Conservation (phyloP, 2,888 invertebrate genomes). For the Rhingia rostrata region DNA sequence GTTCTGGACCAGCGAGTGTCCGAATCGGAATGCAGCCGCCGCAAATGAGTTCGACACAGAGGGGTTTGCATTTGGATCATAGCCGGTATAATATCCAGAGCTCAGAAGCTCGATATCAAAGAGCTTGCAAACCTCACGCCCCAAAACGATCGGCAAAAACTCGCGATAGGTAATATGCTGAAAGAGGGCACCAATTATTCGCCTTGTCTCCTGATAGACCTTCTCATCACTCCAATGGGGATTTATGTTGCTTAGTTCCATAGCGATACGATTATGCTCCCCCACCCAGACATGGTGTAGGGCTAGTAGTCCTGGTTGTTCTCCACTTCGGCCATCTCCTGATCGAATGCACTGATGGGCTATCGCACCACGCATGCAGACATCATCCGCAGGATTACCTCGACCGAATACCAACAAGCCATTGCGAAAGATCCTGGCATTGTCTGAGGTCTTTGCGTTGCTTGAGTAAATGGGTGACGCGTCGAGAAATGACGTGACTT, state of each 20-base stretch:
- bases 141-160: slow-evolving; percentile 91
- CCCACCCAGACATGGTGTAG: slow-evolving; percentile 83
- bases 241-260: slow-evolving; percentile 88
- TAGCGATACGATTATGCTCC: slow-evolving; percentile 87
- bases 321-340: slow-evolving; percentile 91
- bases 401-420: slow-evolving; percentile 88
- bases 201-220: slow-evolving; percentile 92
- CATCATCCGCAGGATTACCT: slow-evolving; percentile 87
- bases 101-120: slow-evolving; percentile 89
- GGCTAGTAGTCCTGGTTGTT: slow-evolving; percentile 87
- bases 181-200: slow-evolving; percentile 91
- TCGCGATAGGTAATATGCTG: slow-evolving; percentile 94
- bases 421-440: slow-evolving; percentile 89
- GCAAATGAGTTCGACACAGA: slow-evolving; percentile 91
- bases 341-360: slow-evolving; percentile 90
- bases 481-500: slow-evolving; percentile 91
- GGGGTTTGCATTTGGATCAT: slow-evolving; percentile 88
- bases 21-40: slow-evolving; percentile 93
- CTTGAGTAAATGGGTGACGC: slow-evolving; percentile 93
- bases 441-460: slow-evolving; percentile 88
- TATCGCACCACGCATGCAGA: slow-evolving; percentile 88
- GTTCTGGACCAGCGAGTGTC: slow-evolving; percentile 92
- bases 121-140: slow-evolving; percentile 88
- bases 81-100: slow-evolving; percentile 89
- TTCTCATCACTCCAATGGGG: slow-evolving; percentile 95